Percentiles rank a stretch among this genome's conserved stretches.
phyloP scores from a whole-genome alignment of 2,797 vertebrate species.

The Nannoperca obscura region DNA sequence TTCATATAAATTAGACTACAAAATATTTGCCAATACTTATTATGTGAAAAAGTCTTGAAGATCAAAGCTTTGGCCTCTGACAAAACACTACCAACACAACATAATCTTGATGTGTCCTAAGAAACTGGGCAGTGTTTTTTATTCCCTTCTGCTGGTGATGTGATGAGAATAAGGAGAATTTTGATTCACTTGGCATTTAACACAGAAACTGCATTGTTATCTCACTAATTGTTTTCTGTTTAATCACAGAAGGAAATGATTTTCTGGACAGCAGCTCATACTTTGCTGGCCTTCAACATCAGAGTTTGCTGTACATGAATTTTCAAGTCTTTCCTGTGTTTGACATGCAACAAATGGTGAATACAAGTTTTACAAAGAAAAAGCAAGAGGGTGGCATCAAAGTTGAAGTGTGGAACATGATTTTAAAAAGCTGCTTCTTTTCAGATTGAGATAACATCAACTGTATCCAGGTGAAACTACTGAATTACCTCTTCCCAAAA shows the following conservation, averaged over 20 bases:
- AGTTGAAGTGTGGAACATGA: neutral
- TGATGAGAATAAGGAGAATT: constrained; percentile 23
- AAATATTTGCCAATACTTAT: constrained; percentile 23
- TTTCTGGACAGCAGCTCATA: constrained; percentile 5
- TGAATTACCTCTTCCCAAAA: constrained; percentile 17
- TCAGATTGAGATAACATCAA: constrained; percentile 23
- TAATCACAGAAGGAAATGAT: constrained; percentile 16
- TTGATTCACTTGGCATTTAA: constrained; percentile 5
- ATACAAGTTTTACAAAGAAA: neutral
- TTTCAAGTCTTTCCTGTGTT: constrained; percentile 19
- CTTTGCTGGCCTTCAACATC: neutral
- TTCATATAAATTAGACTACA: constrained; percentile 7
- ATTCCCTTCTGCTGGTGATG: neutral
- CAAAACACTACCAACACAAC: constrained; percentile 15
- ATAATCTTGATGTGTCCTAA: constrained; percentile 16
- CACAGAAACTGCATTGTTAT: constrained; percentile 23
- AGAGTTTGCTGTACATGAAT: constrained; percentile 11
- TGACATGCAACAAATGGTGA: constrained; percentile 5
- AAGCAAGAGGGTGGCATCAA: neutral
- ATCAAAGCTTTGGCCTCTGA: constrained; percentile 20
- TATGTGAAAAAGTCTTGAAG: neutral
- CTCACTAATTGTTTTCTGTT: constrained; percentile 16
- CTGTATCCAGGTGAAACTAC: constrained; percentile 13
- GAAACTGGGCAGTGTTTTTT: constrained; percentile 3
- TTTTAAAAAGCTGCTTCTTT: constrained; percentile 2